Evolutionary conservation across 2,797 vertebrate genomes (phyloP), one percentile per base, ranked within the genome.

Genomic region (Apogon talboti): DNA sequence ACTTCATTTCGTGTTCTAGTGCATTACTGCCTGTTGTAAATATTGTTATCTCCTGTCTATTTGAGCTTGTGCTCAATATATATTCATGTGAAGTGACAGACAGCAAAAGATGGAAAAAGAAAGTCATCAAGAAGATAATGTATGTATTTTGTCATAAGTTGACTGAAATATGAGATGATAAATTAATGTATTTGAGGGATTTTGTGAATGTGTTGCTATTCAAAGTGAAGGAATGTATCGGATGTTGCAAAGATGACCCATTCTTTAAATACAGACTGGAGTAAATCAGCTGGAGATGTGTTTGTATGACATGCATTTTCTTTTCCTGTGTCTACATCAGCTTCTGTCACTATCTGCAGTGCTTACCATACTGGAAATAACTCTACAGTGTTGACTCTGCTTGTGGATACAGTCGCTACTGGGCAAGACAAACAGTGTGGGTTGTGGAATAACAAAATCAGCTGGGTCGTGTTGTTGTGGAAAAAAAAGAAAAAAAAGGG

Each of bases 381-480:
- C 40, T 18, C 33, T 15, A 48, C 2, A 40, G 43, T 52, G 33
- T 11, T n/a, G 15, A 45, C 30, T 8, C 42, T 12, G 30, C 38
- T 33, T 30, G 16, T 1, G 11, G 4, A 49, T 79, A 76, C 46
- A 73, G 24, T 8, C 14, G 43, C 3, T 16, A 45, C 16, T 2
- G 14, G 28, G 28, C 8, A 35, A 52, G 10, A n/a, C 14, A 52
- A 51, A 47, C 24, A 53, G 4, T 49, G 33, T 9, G 6, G 11
- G 1, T 4, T 54, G 53, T 35, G 19, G 51, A 53, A 49, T 11
- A 42, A 45, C 41, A 13, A 76, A 63, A 81, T 64, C 59, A 51
- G 30, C 52, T 38, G 66, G 51, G 76, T 64, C 45, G 61, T 74
- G 71, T 71, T 21, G 45, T 54, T 21, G 19, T 21, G 19, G 19